Conservation (phyloP, 1,140 invertebrate genomes). For the Bombus breviceps region DNA sequence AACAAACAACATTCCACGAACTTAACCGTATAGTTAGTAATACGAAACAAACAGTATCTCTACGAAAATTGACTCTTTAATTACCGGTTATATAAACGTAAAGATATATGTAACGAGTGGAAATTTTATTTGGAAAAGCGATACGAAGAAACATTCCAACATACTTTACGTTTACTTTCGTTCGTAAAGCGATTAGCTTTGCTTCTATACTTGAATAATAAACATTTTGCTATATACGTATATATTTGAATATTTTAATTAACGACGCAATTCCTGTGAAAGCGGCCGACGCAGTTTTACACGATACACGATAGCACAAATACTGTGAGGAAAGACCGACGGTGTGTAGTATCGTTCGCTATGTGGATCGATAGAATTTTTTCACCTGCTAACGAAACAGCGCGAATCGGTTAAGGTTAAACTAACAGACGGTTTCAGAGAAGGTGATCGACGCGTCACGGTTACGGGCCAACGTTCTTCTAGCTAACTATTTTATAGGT, state of each 20-base stretch:
- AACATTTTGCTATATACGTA: background rate
- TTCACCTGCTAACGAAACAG: too few relatives aligned
- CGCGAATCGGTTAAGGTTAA: too few relatives aligned
- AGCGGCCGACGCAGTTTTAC: background rate
- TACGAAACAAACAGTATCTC: background rate
- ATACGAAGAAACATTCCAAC: background rate
- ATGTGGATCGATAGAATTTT: background rate
- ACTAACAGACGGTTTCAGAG: too few relatives aligned
- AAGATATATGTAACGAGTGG: background rate
- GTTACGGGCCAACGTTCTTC: background rate
- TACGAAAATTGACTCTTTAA: background rate
- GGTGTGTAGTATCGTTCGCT: background rate
- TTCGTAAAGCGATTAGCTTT: background rate
- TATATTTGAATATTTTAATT: background rate
- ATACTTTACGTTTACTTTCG: too few relatives aligned
- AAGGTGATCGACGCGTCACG: background rate
- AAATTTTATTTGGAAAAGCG: background rate
- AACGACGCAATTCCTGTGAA: background rate
- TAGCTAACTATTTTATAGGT: constrained; percentile 23
- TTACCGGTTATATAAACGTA: background rate
- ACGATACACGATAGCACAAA: background rate
- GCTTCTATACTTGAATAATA: background rate
- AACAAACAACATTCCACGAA: too few relatives aligned
- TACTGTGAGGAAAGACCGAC: background rate
- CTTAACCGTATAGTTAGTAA: background rate